Conservation (phyloP, 2,888 invertebrate species). For the Dioctria rufipes region DNA sequence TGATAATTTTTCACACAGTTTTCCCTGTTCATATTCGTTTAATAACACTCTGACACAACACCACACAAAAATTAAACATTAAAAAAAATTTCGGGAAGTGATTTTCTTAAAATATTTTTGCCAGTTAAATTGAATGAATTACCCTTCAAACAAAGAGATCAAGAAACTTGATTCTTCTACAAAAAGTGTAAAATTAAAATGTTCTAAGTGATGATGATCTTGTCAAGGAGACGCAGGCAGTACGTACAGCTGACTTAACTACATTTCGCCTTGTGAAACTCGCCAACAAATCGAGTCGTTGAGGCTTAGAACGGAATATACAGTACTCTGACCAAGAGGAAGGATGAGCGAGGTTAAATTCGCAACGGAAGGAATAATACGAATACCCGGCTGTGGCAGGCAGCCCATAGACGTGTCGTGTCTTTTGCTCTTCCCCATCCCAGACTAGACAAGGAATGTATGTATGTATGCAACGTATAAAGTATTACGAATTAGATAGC, state of each 20-base stretch:
- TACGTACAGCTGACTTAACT: conserved; percentile 3
- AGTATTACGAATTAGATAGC: neutral
- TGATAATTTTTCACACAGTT: too few species aligned
- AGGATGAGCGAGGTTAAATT: conserved; percentile 24
- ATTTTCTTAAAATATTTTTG: conserved; percentile 49
- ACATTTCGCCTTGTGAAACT: conserved; percentile 16
- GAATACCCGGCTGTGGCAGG: neutral
- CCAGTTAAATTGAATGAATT: conserved; percentile 47
- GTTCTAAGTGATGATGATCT: conserved; percentile 28
- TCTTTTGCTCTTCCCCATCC: neutral
- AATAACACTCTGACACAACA: too few species aligned
- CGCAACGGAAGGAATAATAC: conserved; percentile 28
- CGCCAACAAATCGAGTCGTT: neutral
- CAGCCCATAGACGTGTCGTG: neutral
- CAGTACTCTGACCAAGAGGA: conserved; percentile 15
- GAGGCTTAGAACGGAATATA: neutral
- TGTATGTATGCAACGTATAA: neutral
- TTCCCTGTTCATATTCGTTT: too few species aligned
- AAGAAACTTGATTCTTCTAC: conserved; percentile 29
- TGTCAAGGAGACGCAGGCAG: conserved; percentile 25
- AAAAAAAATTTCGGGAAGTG: conserved; percentile 20
- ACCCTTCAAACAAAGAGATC: conserved; percentile 44
- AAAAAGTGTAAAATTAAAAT: conserved; percentile 14
- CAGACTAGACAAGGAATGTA: neutral
- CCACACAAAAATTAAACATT: conserved; percentile 20